Percentiles rank a stretch among this genome's conserved stretches.
Conservation (phyloP, 2,113 vertebrate genomes). For the Eptesicus fuscus region DNA sequence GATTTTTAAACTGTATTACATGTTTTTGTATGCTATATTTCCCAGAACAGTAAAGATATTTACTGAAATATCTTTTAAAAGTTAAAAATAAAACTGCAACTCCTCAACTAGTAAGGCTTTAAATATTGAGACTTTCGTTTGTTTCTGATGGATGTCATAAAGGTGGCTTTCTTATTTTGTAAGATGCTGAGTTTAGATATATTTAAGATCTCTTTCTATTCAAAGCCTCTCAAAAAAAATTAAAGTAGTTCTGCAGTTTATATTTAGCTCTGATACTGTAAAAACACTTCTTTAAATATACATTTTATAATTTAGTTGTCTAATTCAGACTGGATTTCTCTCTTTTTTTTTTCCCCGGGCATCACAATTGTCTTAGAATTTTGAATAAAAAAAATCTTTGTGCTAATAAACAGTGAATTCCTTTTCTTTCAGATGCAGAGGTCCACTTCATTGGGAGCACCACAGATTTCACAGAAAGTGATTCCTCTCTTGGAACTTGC, state of each 20-base stretch:
- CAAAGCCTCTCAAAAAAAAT: background rate
- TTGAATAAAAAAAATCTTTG: conserved; percentile 5
- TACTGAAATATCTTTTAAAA: background rate
- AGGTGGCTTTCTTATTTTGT: background rate
- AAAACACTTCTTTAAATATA: background rate
- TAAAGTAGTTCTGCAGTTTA: background rate
- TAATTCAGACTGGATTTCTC: background rate
- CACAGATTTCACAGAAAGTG: conserved; percentile 84
- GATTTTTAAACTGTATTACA: background rate
- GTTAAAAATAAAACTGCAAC: background rate
- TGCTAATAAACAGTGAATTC: background rate
- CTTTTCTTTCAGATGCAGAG: conserved; percentile 79
- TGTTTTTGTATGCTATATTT: background rate
- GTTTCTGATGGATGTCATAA: background rate
- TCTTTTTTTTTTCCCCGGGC: background rate
- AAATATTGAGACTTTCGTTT: background rate
- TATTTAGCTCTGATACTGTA: conserved; percentile 18
- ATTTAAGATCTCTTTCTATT: background rate
- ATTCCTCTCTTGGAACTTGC: conserved; percentile 84
- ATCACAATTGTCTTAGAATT: background rate
- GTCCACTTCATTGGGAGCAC: conserved; percentile 79
- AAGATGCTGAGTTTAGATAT: background rate
- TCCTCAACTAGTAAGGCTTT: background rate
- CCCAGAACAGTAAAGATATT: background rate
- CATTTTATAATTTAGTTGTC: conserved; percentile 12